These are phyloP conservation scores for Propithecus perrieri DNA, from an alignment of 2,797 vertebrate species.

Conservation along the genomic window DNA sequence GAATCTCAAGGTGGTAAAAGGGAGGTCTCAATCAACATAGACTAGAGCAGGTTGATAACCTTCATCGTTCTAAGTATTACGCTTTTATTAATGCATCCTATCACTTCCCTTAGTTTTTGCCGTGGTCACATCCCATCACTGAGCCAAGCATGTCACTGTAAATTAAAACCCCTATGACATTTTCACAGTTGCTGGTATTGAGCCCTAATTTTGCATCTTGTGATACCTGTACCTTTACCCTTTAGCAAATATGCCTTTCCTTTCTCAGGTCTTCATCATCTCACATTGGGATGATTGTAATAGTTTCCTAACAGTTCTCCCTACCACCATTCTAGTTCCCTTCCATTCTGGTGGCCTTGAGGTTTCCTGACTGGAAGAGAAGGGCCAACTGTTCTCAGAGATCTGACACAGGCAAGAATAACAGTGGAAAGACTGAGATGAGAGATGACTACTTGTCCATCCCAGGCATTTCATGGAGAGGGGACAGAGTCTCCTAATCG, in stretches of 20 bases:
- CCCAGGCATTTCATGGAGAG: background rate
- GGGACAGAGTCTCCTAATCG: background rate
- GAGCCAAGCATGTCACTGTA: background rate
- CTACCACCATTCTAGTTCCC: background rate
- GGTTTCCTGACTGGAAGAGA: background rate
- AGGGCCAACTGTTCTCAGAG: background rate
- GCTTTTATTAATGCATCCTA: background rate
- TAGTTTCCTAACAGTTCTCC: background rate
- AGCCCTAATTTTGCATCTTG: background rate
- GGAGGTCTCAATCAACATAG: background rate
- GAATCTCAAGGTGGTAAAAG: background rate
- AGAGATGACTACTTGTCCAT: background rate
- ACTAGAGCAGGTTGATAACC: background rate
- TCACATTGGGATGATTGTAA: background rate
- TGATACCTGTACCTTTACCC: background rate
- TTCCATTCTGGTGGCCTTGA: background rate
- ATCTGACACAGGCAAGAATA: background rate
- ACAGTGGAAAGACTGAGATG: background rate
- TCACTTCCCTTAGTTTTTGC: background rate
- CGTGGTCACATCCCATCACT: background rate
- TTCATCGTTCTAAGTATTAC: background rate
- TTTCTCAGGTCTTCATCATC: background rate
- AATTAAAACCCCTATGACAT: background rate
- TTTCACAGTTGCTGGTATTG: background rate
- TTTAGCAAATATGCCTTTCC: background rate